Evolutionary conservation across 1,140 invertebrate species (phyloP).

Genomic region (Brachionus manjavacas): DNA sequence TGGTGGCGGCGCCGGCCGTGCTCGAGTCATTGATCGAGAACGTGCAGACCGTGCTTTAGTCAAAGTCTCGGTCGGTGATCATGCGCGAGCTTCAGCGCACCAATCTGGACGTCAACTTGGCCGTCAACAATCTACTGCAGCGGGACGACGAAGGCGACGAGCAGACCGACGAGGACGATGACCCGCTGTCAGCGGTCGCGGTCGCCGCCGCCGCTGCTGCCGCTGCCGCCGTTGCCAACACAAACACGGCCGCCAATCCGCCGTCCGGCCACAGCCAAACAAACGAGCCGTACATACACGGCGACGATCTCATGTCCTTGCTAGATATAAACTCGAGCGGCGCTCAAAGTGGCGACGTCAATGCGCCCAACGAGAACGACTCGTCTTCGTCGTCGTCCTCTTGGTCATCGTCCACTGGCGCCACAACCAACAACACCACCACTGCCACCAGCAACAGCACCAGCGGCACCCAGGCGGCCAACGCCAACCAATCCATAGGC

Average conservation of each 20-base stretch:
- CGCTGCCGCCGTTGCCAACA: background rate
- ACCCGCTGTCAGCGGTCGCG: background rate
- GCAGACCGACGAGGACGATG: conserved; percentile 67
- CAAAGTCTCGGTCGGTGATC: conserved; percentile 94
- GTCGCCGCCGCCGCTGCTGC: conserved; percentile 10
- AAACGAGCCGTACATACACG: conserved; percentile 44
- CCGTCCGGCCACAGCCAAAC: background rate
- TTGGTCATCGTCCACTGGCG: background rate
- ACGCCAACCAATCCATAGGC: background rate
- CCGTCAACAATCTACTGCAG: conserved; percentile 95
- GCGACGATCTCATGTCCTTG: conserved; percentile 90
- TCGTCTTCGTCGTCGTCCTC: background rate
- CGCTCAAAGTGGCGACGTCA: conserved; percentile 47
- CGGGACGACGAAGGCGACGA: conserved; percentile 97
- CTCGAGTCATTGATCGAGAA: conserved; percentile 79
- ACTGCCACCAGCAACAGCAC: background rate
- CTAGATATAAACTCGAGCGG: conserved; percentile 74
- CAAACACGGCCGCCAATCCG: background rate
- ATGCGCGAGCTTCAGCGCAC: conserved; percentile 90
- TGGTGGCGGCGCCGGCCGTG: conserved; percentile 85
- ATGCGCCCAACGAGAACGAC: background rate
- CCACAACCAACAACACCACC: too few relatives aligned
- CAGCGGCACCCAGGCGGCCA: background rate
- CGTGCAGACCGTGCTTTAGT: conserved; percentile 73
- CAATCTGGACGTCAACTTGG: conserved; percentile 91